Percentiles rank a stretch among this genome's conserved stretches.
Evolutionary conservation across 2,113 vertebrate genomes (phyloP).

Genomic region (Zosterops lateralis): DNA sequence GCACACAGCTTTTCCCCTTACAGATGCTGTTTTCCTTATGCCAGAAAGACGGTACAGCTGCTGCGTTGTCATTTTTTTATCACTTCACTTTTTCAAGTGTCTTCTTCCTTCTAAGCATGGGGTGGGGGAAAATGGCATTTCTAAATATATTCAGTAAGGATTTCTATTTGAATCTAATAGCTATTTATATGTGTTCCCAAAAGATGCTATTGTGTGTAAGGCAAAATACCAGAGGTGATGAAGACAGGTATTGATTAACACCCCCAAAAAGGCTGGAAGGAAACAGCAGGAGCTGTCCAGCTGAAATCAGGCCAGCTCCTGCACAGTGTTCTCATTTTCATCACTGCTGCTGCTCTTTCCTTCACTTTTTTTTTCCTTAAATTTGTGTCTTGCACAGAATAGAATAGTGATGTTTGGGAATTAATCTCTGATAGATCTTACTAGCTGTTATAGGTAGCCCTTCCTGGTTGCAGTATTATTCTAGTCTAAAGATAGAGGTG

Average conservation of each 20-base stretch:
- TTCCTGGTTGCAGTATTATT: background rate
- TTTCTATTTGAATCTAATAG: slow-evolving; percentile 40
- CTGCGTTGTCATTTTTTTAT: slow-evolving; percentile 30
- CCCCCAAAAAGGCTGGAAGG: background rate
- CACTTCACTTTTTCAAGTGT: slow-evolving; percentile 1
- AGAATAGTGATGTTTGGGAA: background rate
- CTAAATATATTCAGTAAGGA: slow-evolving; percentile 26
- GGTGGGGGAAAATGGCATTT: background rate
- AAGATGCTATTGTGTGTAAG: slow-evolving; percentile 3
- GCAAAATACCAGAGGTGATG: slow-evolving; percentile 16
- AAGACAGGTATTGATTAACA: slow-evolving; percentile 14
- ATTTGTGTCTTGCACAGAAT: background rate
- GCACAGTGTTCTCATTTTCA: background rate
- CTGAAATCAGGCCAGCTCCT: background rate
- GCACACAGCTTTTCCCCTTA: background rate
- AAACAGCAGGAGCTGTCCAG: background rate
- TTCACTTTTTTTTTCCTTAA: background rate
- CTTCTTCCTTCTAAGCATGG: background rate
- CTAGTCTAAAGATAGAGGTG: background rate
- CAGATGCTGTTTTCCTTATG: slow-evolving; percentile 12
- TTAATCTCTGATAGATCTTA: background rate
- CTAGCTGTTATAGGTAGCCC: background rate
- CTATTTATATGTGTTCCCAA: slow-evolving; percentile 21
- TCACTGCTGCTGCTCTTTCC: background rate
- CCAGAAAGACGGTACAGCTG: slow-evolving; percentile 13